Conservation (phyloP, 1,140 invertebrate genomes). For the Sycophaga agraensis region DNA sequence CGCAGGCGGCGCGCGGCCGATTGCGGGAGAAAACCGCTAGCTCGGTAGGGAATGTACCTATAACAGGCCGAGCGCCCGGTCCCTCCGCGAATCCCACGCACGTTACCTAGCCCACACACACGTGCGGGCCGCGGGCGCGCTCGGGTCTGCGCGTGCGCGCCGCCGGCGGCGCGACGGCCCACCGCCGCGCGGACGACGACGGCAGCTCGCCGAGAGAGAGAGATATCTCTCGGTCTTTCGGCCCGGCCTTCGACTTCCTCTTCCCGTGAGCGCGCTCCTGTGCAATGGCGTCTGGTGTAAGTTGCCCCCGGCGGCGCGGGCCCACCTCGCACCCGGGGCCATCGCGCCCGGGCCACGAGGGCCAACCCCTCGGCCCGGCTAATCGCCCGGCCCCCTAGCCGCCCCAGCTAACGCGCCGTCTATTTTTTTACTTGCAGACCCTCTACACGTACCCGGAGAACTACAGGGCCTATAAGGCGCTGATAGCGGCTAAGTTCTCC, state of each 20-base stretch:
- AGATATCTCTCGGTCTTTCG: too few relatives aligned
- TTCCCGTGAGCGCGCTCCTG: slow-evolving; percentile 46
- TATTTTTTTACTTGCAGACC: slow-evolving; percentile 69
- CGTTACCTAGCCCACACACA: too few relatives aligned
- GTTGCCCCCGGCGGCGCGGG: slow-evolving; percentile 37
- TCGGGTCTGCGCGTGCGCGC: background rate
- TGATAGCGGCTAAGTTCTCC: slow-evolving; percentile 94
- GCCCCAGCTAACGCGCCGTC: background rate
- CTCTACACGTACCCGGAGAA: slow-evolving; percentile 95
- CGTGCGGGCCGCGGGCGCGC: too few relatives aligned
- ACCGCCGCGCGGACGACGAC: background rate
- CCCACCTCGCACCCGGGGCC: slow-evolving; percentile 47
- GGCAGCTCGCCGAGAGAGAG: too few relatives aligned
- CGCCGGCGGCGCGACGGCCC: background rate
- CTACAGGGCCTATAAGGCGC: slow-evolving; percentile 90
- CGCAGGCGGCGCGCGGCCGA: too few relatives aligned
- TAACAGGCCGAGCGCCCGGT: too few relatives aligned
- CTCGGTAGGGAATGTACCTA: too few relatives aligned
- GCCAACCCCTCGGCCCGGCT: too few relatives aligned
- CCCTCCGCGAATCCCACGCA: too few relatives aligned
- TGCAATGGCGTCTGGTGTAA: slow-evolving; percentile 64
- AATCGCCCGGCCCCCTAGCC: background rate
- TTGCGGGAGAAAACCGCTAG: too few relatives aligned
- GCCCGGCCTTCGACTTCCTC: slow-evolving; percentile 56
- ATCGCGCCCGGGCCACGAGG: slow-evolving; percentile 37